Conservation (phyloP, 2,888 invertebrate species). For the Stratiomys singularior region DNA sequence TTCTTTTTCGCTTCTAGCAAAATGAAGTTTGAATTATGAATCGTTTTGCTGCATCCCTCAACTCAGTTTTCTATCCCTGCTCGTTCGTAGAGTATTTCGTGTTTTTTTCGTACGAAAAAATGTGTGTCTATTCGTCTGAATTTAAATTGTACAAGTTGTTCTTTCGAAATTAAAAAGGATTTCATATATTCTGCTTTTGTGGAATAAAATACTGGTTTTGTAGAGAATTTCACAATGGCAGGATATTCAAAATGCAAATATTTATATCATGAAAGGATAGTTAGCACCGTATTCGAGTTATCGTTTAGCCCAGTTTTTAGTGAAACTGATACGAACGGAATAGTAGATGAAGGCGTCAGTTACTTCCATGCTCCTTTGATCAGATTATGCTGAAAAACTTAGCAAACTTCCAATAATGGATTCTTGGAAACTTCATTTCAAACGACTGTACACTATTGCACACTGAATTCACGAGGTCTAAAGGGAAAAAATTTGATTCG, state of each 20-base stretch:
- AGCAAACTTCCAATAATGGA: no score
- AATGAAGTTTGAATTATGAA: slow-evolving; percentile 10
- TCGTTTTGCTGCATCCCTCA: not conserved
- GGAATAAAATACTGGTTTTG: not conserved
- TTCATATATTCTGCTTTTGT: not conserved
- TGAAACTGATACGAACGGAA: no score
- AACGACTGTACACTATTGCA: no score
- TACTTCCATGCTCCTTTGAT: no score
- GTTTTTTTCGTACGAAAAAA: not conserved
- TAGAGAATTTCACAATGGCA: not conserved
- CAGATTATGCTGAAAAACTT: no score
- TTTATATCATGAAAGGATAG: no score
- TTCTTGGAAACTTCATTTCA: no score
- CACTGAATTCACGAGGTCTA: no score
- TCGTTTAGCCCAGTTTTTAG: no score
- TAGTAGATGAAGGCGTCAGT: no score
- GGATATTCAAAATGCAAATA: slow-evolving; percentile 2
- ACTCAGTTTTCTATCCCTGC: not conserved
- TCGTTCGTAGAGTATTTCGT: not conserved
- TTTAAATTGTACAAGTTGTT: slow-evolving; percentile 22
- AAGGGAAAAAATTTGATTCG: no score
- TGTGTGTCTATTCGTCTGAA: not conserved
- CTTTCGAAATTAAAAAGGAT: not conserved
- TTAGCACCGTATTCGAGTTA: no score
- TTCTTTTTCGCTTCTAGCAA: not conserved